Percentiles rank a stretch among this genome's conserved stretches.
phyloP scores from a whole-genome alignment of 2,888 invertebrate genomes.

The Agonopterix arenella region DNA sequence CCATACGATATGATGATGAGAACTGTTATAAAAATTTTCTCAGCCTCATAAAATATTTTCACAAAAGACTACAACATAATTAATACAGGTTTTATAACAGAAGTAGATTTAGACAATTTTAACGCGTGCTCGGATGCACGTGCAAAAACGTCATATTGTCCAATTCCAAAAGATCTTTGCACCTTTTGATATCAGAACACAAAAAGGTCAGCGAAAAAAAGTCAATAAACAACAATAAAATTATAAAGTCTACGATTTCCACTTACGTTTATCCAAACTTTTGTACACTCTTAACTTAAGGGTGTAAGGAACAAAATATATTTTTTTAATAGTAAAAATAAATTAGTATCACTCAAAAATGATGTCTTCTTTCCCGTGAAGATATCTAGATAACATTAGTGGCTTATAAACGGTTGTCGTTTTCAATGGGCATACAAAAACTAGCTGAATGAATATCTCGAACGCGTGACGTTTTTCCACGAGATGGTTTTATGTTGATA shows the following conservation, averaged over 20 bases:
- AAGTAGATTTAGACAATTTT: conserved; percentile 23
- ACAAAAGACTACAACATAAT: too few species aligned
- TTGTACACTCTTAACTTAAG: neutral
- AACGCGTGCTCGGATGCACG: conserved; percentile 60
- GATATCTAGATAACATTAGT: conserved; percentile 74
- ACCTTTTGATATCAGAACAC: conserved; percentile 48
- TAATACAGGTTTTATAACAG: too few species aligned
- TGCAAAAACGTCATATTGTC: conserved; percentile 46
- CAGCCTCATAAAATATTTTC: too few species aligned
- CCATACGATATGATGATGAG: too few species aligned
- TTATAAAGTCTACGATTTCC: conserved; percentile 16
- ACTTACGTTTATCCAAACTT: neutral
- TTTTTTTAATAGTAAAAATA: conserved; percentile 3
- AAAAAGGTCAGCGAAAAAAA: conserved; percentile 44
- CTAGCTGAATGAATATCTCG: conserved; percentile 32
- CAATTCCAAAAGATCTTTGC: conserved; percentile 26
- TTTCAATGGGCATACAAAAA: conserved; percentile 40
- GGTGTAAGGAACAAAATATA: conserved; percentile 3
- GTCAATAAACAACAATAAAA: conserved; percentile 47
- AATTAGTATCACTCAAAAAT: conserved; percentile 31
- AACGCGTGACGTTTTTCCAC: conserved; percentile 69
- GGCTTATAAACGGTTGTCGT: conserved; percentile 70
- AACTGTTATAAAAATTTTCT: too few species aligned
- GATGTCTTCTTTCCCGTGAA: conserved; percentile 53
- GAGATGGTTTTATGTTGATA: conserved; percentile 70